Conservation (phyloP, 2,113 vertebrate species). For the Psophia crepitans region DNA sequence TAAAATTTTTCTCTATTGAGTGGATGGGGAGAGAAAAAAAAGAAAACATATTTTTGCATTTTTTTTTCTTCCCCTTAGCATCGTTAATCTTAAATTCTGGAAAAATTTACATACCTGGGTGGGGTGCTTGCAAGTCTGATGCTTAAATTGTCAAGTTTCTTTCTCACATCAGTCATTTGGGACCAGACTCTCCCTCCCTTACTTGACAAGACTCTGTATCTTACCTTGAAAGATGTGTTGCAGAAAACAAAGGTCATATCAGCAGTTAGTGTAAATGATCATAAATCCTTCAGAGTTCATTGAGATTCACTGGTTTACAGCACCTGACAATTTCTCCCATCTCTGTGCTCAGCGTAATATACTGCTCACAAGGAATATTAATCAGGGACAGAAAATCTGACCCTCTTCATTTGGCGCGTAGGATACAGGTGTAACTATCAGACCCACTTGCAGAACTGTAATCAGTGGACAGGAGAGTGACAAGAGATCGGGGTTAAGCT, state of each 20-base stretch:
- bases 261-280: neutral
- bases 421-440: neutral
- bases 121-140: neutral
- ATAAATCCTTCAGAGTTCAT: neutral
- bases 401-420: neutral
- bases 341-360: neutral
- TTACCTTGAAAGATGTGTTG: neutral
- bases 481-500: neutral
- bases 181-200: neutral
- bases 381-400: neutral
- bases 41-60: neutral
- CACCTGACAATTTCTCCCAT: neutral
- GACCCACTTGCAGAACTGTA: neutral
- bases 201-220: neutral
- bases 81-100: neutral
- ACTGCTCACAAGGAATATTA: neutral
- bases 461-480: neutral
- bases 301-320: neutral
- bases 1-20: neutral
- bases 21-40: neutral
- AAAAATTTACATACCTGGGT: neutral
- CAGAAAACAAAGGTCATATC: neutral
- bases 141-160: neutral
- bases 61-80: neutral
- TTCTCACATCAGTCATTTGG: neutral